These are phyloP conservation scores for Zosterops hypoxanthus DNA, from an alignment of 2,113 vertebrate genomes.

Conservation along the genomic window DNA sequence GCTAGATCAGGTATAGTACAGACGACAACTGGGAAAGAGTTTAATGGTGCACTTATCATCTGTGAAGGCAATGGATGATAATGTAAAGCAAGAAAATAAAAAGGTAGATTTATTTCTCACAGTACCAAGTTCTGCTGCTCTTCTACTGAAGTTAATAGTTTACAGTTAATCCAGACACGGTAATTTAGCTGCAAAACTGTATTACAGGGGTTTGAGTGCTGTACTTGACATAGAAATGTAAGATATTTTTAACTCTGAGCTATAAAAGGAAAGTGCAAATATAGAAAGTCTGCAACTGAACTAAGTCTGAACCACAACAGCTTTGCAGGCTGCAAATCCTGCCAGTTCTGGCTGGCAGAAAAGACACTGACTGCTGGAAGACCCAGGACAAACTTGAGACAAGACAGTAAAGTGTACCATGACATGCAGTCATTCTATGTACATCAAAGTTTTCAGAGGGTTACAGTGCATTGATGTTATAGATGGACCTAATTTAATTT, in stretches of 20 bases:
- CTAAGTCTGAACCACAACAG: neutral
- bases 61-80: neutral
- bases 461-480: neutral
- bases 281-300: constrained; percentile 31
- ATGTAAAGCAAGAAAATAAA: neutral
- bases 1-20: neutral
- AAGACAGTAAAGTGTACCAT: neutral
- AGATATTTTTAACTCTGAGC: constrained; percentile 50
- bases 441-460: neutral
- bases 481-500: neutral
- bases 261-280: constrained; percentile 53
- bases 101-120: neutral
- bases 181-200: constrained; percentile 20
- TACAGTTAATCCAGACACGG: neutral
- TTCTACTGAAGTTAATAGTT: neutral
- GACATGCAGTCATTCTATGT: fast-evolving
- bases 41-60: neutral
- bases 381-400: neutral
- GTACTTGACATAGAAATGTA: constrained; percentile 17
- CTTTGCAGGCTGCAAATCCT: neutral
- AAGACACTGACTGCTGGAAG: neutral
- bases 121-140: neutral
- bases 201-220: neutral
- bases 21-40: neutral
- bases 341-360: neutral